Evolutionary conservation across 2,113 vertebrate genomes (phyloP), one percentile per base, ranked within the genome.

Genomic region (Ammodytes marinus): DNA sequence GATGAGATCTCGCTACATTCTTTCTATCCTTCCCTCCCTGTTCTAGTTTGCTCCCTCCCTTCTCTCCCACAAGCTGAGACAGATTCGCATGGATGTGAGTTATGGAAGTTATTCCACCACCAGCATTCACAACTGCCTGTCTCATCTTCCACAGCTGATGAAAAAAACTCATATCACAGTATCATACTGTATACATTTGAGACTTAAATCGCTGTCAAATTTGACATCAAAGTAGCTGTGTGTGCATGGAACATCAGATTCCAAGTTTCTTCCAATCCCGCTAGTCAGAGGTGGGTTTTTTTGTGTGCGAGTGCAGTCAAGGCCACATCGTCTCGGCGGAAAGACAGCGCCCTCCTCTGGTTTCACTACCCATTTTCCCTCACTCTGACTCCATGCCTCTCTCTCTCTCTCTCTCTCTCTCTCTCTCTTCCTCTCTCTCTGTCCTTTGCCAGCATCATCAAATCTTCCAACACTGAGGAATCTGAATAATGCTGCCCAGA

Each of bases 61-160:
- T 84, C 86, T 88, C 82, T 91, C 88, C 88, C 90, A 88, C 93
- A 95, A 93, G 90, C 91, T 68, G 77, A 87, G 87, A 92, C 93
- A 95, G 85, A 95, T 94, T 92, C 84, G 83, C 79, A 86, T 69
- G 77, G 88, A 92, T 86, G 85, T 89, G 73, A 92, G 69, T 88
- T 78, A 84, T 85, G 78, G 70, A 84, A 84, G 80, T 74, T 74
- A 83, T 89, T 80, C 27, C 27, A 27, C 27, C 65, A 80, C 54
- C 75, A 81, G 59, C 57, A 65, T 27, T 27, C 27, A 27, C 66
- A 49, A 55, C 79, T 3, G 52, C 53, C 58, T 60, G 69, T 59
- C 61, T 87, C 72, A 42, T 69, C 80, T 65, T 58, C 66, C 65
- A 19, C 69, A 77, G 70, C 9, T 55, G 77, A 80, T 50, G 39